These are phyloP conservation scores for Rhyacichthys aspro DNA, from an alignment of 2,797 vertebrate species.

Conservation along the genomic window DNA sequence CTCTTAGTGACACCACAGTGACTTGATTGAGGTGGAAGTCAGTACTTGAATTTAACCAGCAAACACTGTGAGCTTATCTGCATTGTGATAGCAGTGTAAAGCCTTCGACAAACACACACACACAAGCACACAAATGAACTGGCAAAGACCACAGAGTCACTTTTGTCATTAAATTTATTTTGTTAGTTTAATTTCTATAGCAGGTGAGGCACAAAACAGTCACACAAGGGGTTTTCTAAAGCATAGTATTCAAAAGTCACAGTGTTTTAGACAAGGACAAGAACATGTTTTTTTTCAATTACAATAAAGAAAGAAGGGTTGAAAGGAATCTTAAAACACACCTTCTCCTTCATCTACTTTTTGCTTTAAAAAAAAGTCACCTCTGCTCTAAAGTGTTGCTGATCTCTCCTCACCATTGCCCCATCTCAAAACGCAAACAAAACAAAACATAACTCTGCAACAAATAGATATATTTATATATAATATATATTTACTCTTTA, in stretches of 20 bases:
- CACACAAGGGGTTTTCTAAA: slow-evolving; percentile 79
- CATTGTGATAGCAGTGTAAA: slow-evolving; percentile 18
- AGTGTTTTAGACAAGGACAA: slow-evolving; percentile 85
- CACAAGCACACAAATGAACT: slow-evolving; percentile 32
- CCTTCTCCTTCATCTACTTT: slow-evolving; percentile 76
- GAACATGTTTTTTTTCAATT: slow-evolving; percentile 62
- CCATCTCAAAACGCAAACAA: slow-evolving; percentile 59
- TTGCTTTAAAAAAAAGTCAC: slow-evolving; percentile 49
- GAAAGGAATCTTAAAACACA: slow-evolving; percentile 66
- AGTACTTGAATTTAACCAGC: slow-evolving; percentile 19
- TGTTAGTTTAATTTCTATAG: slow-evolving; percentile 88
- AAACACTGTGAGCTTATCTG: slow-evolving; percentile 19
- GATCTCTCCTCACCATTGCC: slow-evolving; percentile 45
- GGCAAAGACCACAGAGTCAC: slow-evolving; percentile 30
- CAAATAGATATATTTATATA: slow-evolving; percentile 91
- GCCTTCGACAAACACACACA: not conserved
- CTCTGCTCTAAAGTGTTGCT: slow-evolving; percentile 68
- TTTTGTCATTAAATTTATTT: slow-evolving; percentile 84
- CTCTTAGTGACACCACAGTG: slow-evolving; percentile 20
- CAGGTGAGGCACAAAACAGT: slow-evolving; percentile 84
- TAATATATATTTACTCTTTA: slow-evolving; percentile 99
- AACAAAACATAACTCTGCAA: slow-evolving; percentile 68
- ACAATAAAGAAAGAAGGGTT: slow-evolving; percentile 69
- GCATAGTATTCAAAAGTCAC: slow-evolving; percentile 86
- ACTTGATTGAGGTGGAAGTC: not conserved